A percentile compares a stretch with the other conserved stretches of the same genome.
phyloP scores from a whole-genome alignment of 2,888 invertebrate genomes.

The Rhodophaea formosa region DNA sequence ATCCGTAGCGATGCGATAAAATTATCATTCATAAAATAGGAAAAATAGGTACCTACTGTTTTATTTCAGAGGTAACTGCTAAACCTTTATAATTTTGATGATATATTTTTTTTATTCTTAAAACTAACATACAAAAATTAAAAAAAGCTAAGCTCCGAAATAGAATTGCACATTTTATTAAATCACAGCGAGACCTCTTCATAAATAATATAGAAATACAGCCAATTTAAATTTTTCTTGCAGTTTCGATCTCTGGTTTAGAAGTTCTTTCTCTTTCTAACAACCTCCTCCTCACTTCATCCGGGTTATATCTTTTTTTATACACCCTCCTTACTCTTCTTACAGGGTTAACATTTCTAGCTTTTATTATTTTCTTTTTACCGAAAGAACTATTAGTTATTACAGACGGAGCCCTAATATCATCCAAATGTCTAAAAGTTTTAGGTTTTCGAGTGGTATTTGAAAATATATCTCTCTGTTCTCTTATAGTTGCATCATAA shows the following conservation, averaged over 20 bases:
- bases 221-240: constrained; percentile 23
- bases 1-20: too few species aligned
- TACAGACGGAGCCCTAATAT: constrained; percentile 47
- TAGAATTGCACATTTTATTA: too few species aligned
- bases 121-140: too few species aligned
- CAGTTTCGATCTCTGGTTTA: constrained; percentile 36
- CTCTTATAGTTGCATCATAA: constrained; percentile 71
- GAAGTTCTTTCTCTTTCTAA: constrained; percentile 65
- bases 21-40: too few species aligned
- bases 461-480: constrained; percentile 54
- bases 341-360: constrained; percentile 64
- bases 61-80: too few species aligned
- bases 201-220: not conserved
- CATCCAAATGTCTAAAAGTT: constrained; percentile 38
- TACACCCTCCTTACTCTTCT: constrained; percentile 71
- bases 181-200: not conserved
- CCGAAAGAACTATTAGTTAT: constrained; percentile 45
- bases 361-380: constrained; percentile 55
- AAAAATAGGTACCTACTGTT: too few species aligned
- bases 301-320: constrained; percentile 74
- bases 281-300: constrained; percentile 73
- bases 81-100: too few species aligned
- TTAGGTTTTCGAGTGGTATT: constrained; percentile 49
- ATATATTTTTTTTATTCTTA: too few species aligned
- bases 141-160: too few species aligned